Evolutionary conservation across 2,888 invertebrate genomes (phyloP), one percentile per base, ranked within the genome.

Genomic region (Strigamia maritima): DNA sequence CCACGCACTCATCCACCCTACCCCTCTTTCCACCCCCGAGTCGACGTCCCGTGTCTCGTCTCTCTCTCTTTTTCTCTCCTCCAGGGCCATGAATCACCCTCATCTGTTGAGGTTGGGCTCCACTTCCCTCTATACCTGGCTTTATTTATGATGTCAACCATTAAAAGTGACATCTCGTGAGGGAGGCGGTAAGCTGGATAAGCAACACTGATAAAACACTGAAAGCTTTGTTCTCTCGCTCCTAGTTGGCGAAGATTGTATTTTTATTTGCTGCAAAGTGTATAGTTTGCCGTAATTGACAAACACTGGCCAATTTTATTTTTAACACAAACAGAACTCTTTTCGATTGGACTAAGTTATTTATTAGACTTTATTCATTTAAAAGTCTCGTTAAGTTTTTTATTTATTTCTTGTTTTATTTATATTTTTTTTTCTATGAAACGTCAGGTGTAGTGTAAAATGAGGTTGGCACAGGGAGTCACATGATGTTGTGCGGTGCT

Each of bases 141-240:
- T 70, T 70, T 70, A 70, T 70, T 70, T 70, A 70, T 70, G 70
- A 70, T 70, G 70, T 70, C 70, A 70, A 70, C 70, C 70, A 70
- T 70, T 70, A 70, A 70, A 70, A 70, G 70, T 70, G 70, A 70
- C 70, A 70, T 70, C 70, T 70, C 70, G 70, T 70, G 70, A 70
- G 70, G 70, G 70, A 70, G 70, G 70, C 70, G 28, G 70, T 70
- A 70, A 70, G 70, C 70, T 70, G 70, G 70, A 70, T 70, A 70
- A 70, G 70, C 70, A 70, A 70, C 70, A 28, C 70, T 70, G 70
- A 70, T 70, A 70, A 70, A 70, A 70, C 70, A 70, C 70, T 70
- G 70, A 70, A 70, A 70, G 70, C 70, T 70, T 70, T 70, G 70
- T 70, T 70, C 70, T 70, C 28, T 26, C 7, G 70, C 26, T 26